Base-by-base conservation (phyloP, 2,797 vertebrate species). In the Mallotus villosus region DNA sequence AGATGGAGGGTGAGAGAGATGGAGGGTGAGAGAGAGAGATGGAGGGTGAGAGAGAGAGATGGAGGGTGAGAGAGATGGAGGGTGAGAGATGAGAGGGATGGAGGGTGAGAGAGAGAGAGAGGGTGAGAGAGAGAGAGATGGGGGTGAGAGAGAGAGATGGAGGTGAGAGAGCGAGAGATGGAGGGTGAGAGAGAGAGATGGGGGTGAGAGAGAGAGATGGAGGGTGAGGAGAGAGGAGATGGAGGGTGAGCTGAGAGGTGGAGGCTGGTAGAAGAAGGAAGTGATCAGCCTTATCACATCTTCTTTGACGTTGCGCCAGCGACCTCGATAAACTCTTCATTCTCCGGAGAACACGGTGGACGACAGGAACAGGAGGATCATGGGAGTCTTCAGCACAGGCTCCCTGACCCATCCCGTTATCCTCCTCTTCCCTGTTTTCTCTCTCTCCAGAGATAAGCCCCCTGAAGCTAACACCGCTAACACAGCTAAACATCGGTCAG, bases 371-470 rank as follows among this genome's bases (percentile, higher is more conserved):
- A 71, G 64, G 71, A 79, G 68, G 78, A 79, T 66, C 68, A 72
- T 79, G 75, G 74, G 78, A 79, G 80, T 73, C 73, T 84, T 83
- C 84, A 82, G 86, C 86, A 73, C 71, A 37, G 65, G 19, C 68
- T 32, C 29, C 29, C 29, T 32, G 29, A 32, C 84, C 59, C 64
- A 68, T 77, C 82, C 80, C 79, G 64, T 32, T 82, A 80, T 51
- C 9, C 46, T 17, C 11, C 46, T 51, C 11, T 12, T 12, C 11
- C 2, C 46, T 51, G 46, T 12, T 17, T 51, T 51, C 16, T 7
- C 16, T 51, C 83, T 78, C 76, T 73, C 79, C 68, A 69, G 80
- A 84, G 86, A 85, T 85, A 80, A 85, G 85, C 78, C 84, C 82
- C 81, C 82, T 62, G 69, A 74, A 80, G 80, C 22, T 29, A 78